Percentiles rank a stretch among this genome's conserved stretches.
Evolutionary conservation across 2,888 invertebrate species (phyloP).

Genomic region (Stenodera caucasica): DNA sequence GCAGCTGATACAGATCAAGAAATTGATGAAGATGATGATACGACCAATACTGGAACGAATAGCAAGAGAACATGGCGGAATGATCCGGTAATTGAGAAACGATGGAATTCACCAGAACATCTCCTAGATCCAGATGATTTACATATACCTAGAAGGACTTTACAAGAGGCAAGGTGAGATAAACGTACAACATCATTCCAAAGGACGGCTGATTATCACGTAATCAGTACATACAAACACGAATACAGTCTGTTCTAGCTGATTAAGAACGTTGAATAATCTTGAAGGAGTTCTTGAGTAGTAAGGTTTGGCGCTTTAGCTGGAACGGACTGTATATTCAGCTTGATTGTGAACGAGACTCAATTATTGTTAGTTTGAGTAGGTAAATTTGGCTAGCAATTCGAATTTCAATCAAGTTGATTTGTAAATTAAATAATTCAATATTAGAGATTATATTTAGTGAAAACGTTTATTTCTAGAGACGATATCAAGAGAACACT

Average conservation of each 20-base stretch:
- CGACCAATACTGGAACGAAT: constrained; percentile 41
- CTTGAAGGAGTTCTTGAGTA: too few relatives aligned
- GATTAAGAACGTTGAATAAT: too few relatives aligned
- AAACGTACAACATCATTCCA: constrained; percentile 33
- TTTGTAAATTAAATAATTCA: too few relatives aligned
- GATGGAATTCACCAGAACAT: constrained; percentile 46
- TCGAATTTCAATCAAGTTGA: constrained; percentile 6
- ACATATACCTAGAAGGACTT: constrained; percentile 63
- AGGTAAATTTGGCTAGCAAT: neutral
- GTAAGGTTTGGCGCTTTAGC: too few relatives aligned
- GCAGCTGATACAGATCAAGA: constrained; percentile 63
- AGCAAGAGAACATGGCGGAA: constrained; percentile 33
- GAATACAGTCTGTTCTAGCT: too few relatives aligned
- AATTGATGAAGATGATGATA: constrained; percentile 63
- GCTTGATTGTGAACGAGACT: neutral
- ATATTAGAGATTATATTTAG: too few relatives aligned
- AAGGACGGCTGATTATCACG: neutral
- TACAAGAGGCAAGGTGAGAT: constrained; percentile 63
- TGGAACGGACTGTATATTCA: too few relatives aligned
- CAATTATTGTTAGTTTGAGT: neutral
- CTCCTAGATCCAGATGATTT: constrained; percentile 40
- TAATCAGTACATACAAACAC: neutral
- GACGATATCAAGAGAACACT: constrained; percentile 53
- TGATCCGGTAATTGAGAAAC: constrained; percentile 29
- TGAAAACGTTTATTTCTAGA: constrained; percentile 51